These are phyloP conservation scores for Zoanthus solanderi DNA, from an alignment of 92 coral and sea anemone genomes.

Conservation along the genomic window DNA sequence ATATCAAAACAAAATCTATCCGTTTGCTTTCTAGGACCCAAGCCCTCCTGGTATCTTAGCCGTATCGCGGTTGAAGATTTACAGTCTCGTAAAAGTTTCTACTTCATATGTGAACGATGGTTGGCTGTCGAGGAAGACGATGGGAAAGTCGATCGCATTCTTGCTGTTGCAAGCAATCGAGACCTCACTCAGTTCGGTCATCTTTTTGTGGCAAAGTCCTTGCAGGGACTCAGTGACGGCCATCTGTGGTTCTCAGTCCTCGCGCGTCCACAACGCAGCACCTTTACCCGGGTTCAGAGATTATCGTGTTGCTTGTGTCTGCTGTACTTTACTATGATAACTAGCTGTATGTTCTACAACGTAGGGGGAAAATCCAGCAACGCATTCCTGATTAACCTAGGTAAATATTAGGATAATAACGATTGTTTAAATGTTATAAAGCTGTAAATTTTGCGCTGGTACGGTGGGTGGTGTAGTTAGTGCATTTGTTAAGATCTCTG, in stretches of 20 bases:
- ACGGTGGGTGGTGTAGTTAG: no score
- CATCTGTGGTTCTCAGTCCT: constrained; percentile 97
- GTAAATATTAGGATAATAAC: background rate
- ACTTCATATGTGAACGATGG: constrained; percentile 96
- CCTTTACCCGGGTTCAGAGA: constrained; percentile 94
- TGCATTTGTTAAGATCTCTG: no score
- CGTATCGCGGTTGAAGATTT: constrained; percentile 83
- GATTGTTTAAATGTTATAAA: no score
- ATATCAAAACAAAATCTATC: background rate
- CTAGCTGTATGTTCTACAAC: constrained; percentile 91
- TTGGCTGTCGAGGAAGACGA: constrained; percentile 96
- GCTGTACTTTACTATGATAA: constrained; percentile 94
- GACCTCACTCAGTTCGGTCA: constrained; percentile 88
- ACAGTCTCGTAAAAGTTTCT: constrained; percentile 71
- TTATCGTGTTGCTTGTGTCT: constrained; percentile 87
- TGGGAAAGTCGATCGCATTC: constrained; percentile 85
- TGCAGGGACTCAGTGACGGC: constrained; percentile 92
- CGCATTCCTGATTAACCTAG: constrained; percentile 27
- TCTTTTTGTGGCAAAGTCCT: constrained; percentile 85
- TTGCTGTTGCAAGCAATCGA: constrained; percentile 84
- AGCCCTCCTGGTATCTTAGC: constrained; percentile 97
- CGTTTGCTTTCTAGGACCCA: constrained; percentile 59
- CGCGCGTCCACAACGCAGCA: constrained; percentile 91
- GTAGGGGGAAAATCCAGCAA: constrained; percentile 68
- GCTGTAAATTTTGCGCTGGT: no score